Percentiles rank a stretch among this genome's conserved stretches.
phyloP scores from a whole-genome alignment of 2,113 vertebrate species.

The Lethenteron camtschaticum region DNA sequence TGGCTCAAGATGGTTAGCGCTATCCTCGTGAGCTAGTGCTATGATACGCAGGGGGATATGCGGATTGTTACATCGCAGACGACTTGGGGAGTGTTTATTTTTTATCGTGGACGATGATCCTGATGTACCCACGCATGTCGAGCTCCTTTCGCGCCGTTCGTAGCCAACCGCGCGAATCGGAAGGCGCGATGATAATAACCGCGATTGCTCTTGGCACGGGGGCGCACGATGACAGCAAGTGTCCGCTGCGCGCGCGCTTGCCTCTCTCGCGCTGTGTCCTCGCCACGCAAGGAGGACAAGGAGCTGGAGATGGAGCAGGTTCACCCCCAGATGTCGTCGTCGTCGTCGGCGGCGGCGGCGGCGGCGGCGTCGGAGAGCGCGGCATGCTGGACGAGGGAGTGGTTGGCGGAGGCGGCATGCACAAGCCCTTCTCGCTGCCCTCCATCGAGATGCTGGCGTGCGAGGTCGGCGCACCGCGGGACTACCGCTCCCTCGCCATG shows the following conservation, averaged over 20 bases:
- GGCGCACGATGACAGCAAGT: not conserved
- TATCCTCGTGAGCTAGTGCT: no score
- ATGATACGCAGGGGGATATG: no score
- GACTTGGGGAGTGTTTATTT: not conserved
- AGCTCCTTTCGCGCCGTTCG: not conserved
- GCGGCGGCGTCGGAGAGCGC: no score
- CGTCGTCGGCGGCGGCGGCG: not conserved
- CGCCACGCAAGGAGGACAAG: conserved; percentile 4
- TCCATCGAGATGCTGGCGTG: not conserved
- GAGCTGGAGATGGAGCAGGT: conserved; percentile 5
- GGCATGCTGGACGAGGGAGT: no score
- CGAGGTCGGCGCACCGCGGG: not conserved
- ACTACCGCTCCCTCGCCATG: not conserved
- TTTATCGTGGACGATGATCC: not conserved
- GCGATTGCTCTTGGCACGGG: not conserved
- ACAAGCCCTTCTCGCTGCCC: conserved; percentile 1
- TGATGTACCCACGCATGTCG: not conserved
- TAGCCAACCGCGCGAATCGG: not conserved
- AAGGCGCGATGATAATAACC: not conserved
- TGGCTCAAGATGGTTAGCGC: no score
- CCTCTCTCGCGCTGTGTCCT: not conserved
- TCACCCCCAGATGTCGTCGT: conserved; percentile 3
- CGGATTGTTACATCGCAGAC: no score
- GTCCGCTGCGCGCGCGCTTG: not conserved
- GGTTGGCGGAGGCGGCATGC: not conserved